phyloP scores from a whole-genome alignment of 2,113 vertebrate species.

The Lampris megalopsis region DNA sequence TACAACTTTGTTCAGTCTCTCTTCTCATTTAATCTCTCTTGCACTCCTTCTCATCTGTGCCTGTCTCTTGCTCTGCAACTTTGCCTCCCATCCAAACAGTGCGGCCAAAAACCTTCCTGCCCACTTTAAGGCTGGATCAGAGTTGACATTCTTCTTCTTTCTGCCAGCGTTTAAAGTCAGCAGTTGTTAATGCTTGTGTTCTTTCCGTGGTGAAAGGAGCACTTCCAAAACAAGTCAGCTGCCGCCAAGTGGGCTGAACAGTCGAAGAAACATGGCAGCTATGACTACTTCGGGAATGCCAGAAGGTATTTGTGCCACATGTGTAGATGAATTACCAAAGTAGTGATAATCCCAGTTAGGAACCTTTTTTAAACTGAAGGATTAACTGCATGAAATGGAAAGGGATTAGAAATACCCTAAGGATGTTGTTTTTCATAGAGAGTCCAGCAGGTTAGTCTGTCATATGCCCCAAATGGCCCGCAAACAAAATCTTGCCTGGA shows the following conservation, averaged over 20 bases:
- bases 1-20: too few species aligned
- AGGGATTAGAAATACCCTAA: too few species aligned
- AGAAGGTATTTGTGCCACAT: not conserved
- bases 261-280: not conserved
- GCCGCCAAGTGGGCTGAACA: not conserved
- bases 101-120: not conserved
- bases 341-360: too few species aligned
- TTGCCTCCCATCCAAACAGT: not conserved
- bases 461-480: too few species aligned
- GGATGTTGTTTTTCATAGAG: too few species aligned
- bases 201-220: constrained; percentile 10
- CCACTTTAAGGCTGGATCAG: constrained; percentile 17
- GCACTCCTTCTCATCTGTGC: too few species aligned
- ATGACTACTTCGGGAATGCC: not conserved
- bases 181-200: constrained; percentile 14
- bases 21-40: not conserved
- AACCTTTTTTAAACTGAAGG: too few species aligned
- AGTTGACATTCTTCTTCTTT: constrained; percentile 26
- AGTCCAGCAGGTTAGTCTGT: too few species aligned
- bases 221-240: constrained; percentile 1
- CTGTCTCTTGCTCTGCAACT: not conserved
- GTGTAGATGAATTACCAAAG: too few species aligned
- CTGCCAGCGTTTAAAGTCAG: constrained; percentile 3
- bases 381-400: too few species aligned
- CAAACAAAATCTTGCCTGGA: too few species aligned